Conservation (phyloP, 2,113 vertebrate species). For the Equus quagga region DNA sequence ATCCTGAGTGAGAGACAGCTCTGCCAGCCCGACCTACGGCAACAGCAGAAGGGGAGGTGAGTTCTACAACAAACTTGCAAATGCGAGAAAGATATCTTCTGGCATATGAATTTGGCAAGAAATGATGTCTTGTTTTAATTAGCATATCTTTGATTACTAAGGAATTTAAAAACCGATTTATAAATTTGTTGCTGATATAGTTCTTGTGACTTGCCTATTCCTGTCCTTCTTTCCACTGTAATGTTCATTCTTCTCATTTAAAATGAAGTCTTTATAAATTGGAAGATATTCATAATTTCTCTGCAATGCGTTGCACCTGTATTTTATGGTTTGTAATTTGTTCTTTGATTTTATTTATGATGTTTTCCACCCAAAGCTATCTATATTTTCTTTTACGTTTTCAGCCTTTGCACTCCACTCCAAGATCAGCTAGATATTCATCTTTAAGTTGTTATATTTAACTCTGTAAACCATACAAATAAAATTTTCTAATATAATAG, state of each 20-base stretch:
- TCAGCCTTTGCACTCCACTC: background rate
- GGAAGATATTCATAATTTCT: background rate
- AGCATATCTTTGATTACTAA: background rate
- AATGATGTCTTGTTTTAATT: background rate
- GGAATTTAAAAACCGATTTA: background rate
- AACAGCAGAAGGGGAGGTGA: background rate
- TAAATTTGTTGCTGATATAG: background rate
- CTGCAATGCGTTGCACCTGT: background rate
- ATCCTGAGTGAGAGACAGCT: background rate
- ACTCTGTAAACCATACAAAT: background rate
- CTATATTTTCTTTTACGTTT: background rate
- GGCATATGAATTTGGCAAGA: background rate
- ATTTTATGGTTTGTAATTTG: background rate
- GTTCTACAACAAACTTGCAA: conserved; percentile 3
- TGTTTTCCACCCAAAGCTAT: background rate
- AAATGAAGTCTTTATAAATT: background rate
- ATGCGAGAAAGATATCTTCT: background rate
- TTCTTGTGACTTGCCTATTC: background rate
- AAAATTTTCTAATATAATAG: background rate
- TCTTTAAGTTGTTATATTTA: background rate
- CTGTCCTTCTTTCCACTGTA: background rate
- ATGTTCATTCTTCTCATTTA: background rate
- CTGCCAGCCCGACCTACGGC: background rate
- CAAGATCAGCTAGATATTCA: background rate
- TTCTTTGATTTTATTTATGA: conserved; percentile 18